phyloP scores from a whole-genome alignment of 2,888 invertebrate species.

The Malthinus seriepunctatus region DNA sequence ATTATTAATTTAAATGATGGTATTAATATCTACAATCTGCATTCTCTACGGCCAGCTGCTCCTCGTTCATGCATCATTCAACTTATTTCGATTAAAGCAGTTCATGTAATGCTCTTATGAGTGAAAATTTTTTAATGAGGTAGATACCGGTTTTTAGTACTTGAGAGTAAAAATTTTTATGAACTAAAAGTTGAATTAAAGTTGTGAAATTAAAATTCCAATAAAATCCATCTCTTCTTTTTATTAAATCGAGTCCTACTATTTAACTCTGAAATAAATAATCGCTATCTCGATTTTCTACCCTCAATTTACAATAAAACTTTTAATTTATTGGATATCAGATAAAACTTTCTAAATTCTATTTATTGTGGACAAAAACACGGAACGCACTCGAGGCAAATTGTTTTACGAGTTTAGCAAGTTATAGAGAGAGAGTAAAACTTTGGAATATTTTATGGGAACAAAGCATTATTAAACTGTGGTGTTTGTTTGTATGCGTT shows the following conservation, averaged over 20 bases:
- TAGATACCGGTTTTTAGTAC: no score
- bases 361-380: conserved; percentile 25
- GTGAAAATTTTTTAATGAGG: no score
- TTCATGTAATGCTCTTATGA: no score
- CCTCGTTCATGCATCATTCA: no score
- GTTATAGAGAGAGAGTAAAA: conserved; percentile 4
- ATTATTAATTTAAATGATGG: no score
- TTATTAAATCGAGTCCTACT: conserved; percentile 18
- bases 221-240: conserved; percentile 13
- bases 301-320: conserved; percentile 29
- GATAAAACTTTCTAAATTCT: conserved; percentile 34
- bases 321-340: conserved; percentile 35
- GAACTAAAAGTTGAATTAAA: no score
- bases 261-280: conserved; percentile 29
- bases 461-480: conserved; percentile 8
- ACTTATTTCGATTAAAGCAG: no score
- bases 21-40: no score
- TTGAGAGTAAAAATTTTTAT: no score
- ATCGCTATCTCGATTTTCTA: conserved; percentile 21
- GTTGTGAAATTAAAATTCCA: conserved; percentile 11
- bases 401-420: conserved; percentile 23
- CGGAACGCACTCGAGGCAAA: conserved; percentile 23
- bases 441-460: conserved; percentile 17
- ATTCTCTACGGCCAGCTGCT: no score
- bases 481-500: not conserved